Conservation (phyloP, 2,888 invertebrate genomes). For the Zonitis immaculata region DNA sequence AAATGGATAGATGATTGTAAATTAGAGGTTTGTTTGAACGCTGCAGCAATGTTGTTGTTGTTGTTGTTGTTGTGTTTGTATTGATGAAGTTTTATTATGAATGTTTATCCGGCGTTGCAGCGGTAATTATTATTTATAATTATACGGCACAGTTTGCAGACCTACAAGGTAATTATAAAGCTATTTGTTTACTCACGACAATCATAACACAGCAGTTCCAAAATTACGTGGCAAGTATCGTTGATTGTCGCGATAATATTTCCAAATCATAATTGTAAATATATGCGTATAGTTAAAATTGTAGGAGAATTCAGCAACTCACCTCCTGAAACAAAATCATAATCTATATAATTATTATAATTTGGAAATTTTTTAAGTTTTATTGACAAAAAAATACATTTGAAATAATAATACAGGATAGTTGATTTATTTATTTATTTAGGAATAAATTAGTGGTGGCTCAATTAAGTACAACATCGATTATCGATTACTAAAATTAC, state of each 20-base stretch:
- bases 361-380: no score
- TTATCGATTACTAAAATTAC: constrained; percentile 36
- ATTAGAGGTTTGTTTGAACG: constrained; percentile 19
- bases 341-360: no score
- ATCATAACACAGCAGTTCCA: constrained; percentile 13
- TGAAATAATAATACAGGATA: no score
- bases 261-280: no score
- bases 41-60: constrained; percentile 13
- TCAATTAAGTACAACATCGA: constrained; percentile 34
- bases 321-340: constrained; percentile 46
- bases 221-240: constrained; percentile 5
- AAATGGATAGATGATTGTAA: constrained; percentile 27
- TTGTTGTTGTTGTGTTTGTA: constrained; percentile 23
- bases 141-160: constrained; percentile 38
- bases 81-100: constrained; percentile 46
- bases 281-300: no score
- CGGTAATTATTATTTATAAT: constrained; percentile 46
- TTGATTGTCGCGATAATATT: constrained; percentile 13
- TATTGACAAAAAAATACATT: no score
- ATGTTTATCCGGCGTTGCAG: constrained; percentile 47
- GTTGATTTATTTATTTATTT: no score
- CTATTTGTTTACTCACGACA: constrained; percentile 45
- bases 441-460: constrained; percentile 20
- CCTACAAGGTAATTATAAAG: constrained; percentile 43
- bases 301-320: constrained; percentile 32